Conservation (phyloP, 2,113 vertebrate species). For the Condylura cristata region DNA sequence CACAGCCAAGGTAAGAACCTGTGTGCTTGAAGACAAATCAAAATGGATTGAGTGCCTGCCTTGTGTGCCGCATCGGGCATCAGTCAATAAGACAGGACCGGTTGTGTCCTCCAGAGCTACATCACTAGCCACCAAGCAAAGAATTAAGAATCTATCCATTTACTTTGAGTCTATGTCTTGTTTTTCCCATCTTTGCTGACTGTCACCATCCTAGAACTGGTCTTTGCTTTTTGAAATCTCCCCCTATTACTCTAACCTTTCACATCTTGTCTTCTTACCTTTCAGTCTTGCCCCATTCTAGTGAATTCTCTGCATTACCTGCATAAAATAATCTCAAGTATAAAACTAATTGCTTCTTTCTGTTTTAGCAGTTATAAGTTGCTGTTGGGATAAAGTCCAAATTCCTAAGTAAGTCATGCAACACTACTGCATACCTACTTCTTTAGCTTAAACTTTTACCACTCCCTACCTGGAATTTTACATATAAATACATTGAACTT, state of each 20-base stretch:
- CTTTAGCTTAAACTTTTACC: neutral
- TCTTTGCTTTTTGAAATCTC: neutral
- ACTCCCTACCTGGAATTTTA: neutral
- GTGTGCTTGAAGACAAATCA: neutral
- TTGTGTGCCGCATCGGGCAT: neutral
- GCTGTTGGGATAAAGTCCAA: neutral
- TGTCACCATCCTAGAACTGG: too few species aligned
- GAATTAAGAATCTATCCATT: neutral
- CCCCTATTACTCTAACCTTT: neutral
- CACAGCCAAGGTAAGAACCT: neutral
- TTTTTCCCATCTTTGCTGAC: neutral
- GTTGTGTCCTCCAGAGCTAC: neutral
- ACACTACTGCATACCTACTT: neutral
- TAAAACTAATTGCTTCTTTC: neutral
- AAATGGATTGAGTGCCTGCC: neutral
- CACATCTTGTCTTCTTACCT: neutral
- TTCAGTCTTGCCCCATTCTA: neutral
- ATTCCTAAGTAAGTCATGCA: neutral
- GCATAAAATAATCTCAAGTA: neutral
- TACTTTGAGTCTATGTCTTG: neutral
- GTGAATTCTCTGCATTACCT: neutral
- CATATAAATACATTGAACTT: neutral
- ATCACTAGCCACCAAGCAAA: neutral
- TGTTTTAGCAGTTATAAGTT: neutral
- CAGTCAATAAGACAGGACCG: neutral